Evolutionary conservation across 2,113 vertebrate genomes (phyloP).

Genomic region (Epinephelus lanceolatus): DNA sequence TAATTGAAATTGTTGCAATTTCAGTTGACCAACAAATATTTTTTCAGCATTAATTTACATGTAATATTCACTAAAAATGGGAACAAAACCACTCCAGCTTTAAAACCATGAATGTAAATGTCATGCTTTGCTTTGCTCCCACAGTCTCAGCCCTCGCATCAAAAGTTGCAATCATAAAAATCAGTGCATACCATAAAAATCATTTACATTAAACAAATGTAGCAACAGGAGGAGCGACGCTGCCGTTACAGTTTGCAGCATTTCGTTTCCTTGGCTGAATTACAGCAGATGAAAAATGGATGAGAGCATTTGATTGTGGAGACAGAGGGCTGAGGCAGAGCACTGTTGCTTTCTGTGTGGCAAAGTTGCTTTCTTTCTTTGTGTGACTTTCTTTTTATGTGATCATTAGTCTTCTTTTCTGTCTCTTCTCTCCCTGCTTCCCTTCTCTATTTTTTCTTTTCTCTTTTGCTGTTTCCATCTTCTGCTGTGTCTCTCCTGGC

Average conservation of each 20-base stretch:
- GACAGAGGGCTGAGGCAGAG: constrained; percentile 39
- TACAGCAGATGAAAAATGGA: not conserved
- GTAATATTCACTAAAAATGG: not conserved
- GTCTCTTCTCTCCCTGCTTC: constrained; percentile 51
- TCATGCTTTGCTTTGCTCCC: constrained; percentile 29
- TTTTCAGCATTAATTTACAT: not conserved
- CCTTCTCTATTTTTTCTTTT: constrained; percentile 6
- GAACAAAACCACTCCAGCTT: constrained; percentile 6
- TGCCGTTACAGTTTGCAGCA: not conserved
- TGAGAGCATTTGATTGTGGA: not conserved
- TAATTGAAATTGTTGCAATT: not conserved
- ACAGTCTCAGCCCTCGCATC: constrained; percentile 26
- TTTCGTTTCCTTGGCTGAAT: constrained; percentile 13
- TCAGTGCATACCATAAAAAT: not conserved
- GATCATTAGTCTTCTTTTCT: constrained; percentile 60
- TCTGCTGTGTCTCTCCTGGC: constrained; percentile 83
- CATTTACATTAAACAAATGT: not conserved
- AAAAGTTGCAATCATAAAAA: constrained; percentile 1
- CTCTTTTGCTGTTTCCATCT: constrained; percentile 74
- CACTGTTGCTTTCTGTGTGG: constrained; percentile 60
- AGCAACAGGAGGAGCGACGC: not conserved
- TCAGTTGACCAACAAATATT: not conserved
- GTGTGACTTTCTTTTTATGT: constrained; percentile 68
- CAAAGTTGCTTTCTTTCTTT: constrained; percentile 27
- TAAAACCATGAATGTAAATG: constrained; percentile 3